A percentile compares a stretch with the other conserved stretches of the same genome.
These are phyloP conservation scores for Trachelus tabidus DNA, from an alignment of 2,888 invertebrate genomes.

Conservation along the genomic window DNA sequence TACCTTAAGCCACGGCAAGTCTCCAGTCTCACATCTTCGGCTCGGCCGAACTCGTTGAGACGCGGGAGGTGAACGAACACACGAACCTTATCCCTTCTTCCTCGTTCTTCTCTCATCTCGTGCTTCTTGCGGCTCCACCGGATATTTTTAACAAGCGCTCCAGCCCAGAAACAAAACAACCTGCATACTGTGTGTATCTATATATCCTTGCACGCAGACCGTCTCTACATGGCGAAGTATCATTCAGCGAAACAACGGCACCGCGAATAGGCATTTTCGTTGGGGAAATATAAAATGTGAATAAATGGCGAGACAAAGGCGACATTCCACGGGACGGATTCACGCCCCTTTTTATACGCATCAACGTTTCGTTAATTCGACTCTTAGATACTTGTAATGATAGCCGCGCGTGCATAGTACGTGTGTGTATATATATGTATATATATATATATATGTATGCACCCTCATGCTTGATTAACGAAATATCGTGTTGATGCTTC, in stretches of 20 bases:
- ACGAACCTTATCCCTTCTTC: slow-evolving; percentile 13
- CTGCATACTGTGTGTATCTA: neutral
- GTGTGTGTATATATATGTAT: neutral
- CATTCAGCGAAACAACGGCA: neutral
- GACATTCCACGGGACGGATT: neutral
- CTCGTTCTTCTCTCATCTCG: slow-evolving; percentile 12
- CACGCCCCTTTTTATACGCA: neutral
- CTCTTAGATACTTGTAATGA: neutral
- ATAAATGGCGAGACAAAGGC: neutral
- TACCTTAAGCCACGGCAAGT: neutral
- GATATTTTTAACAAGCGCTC: slow-evolving; percentile 51
- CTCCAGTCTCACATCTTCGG: neutral
- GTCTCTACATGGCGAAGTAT: neutral
- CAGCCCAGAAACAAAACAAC: slow-evolving; percentile 27
- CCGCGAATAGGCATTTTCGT: neutral
- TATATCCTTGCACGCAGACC: neutral
- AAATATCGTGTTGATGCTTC: neutral
- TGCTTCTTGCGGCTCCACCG: slow-evolving; percentile 27
- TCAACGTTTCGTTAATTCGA: neutral
- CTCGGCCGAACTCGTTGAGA: slow-evolving; percentile 4
- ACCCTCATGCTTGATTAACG: neutral
- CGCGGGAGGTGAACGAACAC: slow-evolving; percentile 36
- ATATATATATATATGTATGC: too few species aligned
- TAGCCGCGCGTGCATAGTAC: neutral
- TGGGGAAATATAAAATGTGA: neutral